Percentiles rank a stretch among this genome's conserved stretches.
phyloP scores from a whole-genome alignment of 2,888 invertebrate genomes.

The Polydrusus tereticollis region DNA sequence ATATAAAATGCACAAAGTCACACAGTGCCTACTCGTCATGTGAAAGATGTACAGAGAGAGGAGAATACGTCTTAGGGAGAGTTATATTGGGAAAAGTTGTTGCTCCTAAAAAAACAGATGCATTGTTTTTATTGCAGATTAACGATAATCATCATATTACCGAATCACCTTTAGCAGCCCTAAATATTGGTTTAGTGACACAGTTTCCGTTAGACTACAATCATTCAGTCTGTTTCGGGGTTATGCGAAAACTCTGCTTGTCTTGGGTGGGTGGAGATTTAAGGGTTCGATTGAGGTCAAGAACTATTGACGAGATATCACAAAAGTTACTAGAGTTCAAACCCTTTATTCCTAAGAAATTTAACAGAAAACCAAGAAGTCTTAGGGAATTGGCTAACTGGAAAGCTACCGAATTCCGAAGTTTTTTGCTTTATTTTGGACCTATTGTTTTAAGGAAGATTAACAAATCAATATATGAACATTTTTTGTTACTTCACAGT shows the following conservation, averaged over 20 bases:
- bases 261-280: constrained; percentile 31
- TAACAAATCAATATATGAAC: not conserved
- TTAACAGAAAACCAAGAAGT: constrained; percentile 40
- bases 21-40: constrained; percentile 18
- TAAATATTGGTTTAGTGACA: constrained; percentile 38
- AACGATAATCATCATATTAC: not conserved
- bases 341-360: constrained; percentile 31
- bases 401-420: constrained; percentile 13
- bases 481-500: constrained; percentile 11
- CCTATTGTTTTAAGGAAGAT: constrained; percentile 6
- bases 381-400: constrained; percentile 32
- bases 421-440: constrained; percentile 9
- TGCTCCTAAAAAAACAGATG: constrained; percentile 2
- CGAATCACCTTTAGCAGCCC: not conserved
- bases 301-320: not conserved
- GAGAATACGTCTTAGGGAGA: not conserved
- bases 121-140: not conserved
- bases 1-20: constrained; percentile 21
- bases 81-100: not conserved
- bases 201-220: constrained; percentile 50
- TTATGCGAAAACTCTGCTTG: constrained; percentile 46
- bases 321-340: constrained; percentile 20
- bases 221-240: constrained; percentile 50
- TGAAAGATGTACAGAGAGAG: constrained; percentile 13
- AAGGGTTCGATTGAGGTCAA: not conserved